Evolutionary conservation across 2,113 vertebrate genomes (phyloP), one percentile per base, ranked within the genome.

Genomic region (Myotis brandtii): DNA sequence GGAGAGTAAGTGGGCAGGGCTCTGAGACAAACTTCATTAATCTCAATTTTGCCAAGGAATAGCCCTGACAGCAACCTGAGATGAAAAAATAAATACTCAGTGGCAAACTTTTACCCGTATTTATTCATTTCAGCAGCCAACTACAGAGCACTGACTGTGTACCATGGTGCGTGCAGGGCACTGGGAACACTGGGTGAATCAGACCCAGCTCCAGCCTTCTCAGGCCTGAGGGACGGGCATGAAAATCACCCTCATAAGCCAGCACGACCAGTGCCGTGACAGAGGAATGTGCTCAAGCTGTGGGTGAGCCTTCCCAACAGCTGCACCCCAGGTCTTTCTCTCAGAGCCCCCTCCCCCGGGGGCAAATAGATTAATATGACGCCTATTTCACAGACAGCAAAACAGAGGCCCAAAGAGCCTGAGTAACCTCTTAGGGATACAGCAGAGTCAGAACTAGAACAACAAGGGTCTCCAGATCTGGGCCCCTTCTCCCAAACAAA

Each of bases 181-280:
- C 80, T 3, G 8, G 73, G n/a, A 37, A 64, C 30, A 9, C 18
- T 4, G 20, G 69, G 17, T 11, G 54, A 50, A 21, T 27, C 27
- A 2, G 5, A 34, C 20, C 3, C 14, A 64, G 27, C 43, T 59
- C 52, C 1, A 10, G 67, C 21, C 75, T 50, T 85, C 70, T 32
- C 5, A 1, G 37, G 66, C 50, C 7, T 25, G 17, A 25, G 25
- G 30, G 12, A 56, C 16, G 32, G 27, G 21, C 6, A 0, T 2
- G 13, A 8, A 50, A 62, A 18, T 30, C 25, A 0, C 0, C 0
- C 13, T 48, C 25, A 18, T 2, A 21, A 48, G 40, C 37, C 18
- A 25, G 69, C 2, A 0, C 0, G 37, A 69, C 37, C n/a, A 27
- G 46, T 5, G 46, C 52, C 1, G 0, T 11, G n/a, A 34, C 0